A percentile compares a stretch with the other conserved stretches of the same genome.
Conservation (phyloP, 2,113 vertebrate genomes). For the Sander vitreus region DNA sequence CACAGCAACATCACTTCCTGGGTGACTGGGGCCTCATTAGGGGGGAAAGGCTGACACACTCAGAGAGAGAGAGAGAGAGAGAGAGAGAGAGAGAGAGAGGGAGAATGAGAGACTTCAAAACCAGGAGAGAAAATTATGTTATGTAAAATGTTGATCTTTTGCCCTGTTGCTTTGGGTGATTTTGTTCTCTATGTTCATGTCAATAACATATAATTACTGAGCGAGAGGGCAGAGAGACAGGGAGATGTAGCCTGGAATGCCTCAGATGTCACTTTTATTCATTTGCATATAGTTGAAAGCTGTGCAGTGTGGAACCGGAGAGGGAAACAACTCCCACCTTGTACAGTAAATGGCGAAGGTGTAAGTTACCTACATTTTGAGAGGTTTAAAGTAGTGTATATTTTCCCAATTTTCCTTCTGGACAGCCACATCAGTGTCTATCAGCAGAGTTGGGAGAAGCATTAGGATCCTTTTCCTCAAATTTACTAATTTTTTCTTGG, state of each 20-base stretch:
- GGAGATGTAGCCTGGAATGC: not conserved
- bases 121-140: not conserved
- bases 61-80: conserved; percentile 4
- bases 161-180: conserved; percentile 17
- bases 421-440: not conserved
- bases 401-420: not conserved
- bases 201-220: conserved; percentile 16
- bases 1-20: conserved; percentile 70
- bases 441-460: not conserved
- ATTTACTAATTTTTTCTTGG: no score
- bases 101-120: conserved; percentile 4
- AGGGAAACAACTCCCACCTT: not conserved
- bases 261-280: not conserved
- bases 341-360: not conserved
- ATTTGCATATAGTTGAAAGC: conserved; percentile 13
- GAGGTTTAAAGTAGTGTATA: not conserved
- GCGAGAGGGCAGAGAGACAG: conserved; percentile 3
- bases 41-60: conserved; percentile 45
- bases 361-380: not conserved
- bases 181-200: conserved; percentile 33
- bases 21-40: conserved; percentile 67
- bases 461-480: not conserved
- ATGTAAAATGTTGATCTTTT: conserved; percentile 53
- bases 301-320: not conserved
- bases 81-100: not conserved